Conservation (phyloP, 1,140 invertebrate species). For the Eciton burchellii region DNA sequence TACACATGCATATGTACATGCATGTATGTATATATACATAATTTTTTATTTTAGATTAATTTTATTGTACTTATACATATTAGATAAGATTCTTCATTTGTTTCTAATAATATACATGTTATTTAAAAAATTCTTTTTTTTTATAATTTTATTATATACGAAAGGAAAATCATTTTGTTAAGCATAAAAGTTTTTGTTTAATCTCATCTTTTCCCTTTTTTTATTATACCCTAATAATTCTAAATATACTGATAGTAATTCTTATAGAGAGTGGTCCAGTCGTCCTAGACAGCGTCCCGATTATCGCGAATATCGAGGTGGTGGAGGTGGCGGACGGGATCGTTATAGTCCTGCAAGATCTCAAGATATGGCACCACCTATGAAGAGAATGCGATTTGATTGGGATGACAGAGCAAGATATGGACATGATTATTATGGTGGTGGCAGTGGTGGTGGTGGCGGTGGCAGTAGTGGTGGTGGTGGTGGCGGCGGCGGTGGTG, state of each 20-base stretch:
- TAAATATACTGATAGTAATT: constrained; percentile 69
- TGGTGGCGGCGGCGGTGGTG: constrained; percentile 80
- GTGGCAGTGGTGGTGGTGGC: constrained; percentile 81
- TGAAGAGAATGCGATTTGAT: constrained; percentile 92
- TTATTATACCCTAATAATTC: background rate
- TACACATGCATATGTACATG: too few species aligned
- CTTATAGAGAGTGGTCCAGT: constrained; percentile 87
- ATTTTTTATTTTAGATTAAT: too few species aligned
- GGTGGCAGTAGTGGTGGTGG: constrained; percentile 72
- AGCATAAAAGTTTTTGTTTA: background rate
- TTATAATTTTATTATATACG: background rate
- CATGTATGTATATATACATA: too few species aligned
- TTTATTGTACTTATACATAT: background rate
- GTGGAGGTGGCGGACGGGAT: constrained; percentile 85
- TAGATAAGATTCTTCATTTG: background rate
- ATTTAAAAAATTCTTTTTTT: background rate
- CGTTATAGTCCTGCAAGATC: constrained; percentile 92
- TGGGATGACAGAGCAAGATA: constrained; percentile 88
- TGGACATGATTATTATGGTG: constrained; percentile 83
- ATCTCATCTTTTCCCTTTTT: background rate
- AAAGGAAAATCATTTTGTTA: background rate
- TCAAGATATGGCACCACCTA: constrained; percentile 91
- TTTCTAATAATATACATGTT: background rate
- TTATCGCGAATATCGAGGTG: constrained; percentile 90
- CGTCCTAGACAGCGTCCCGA: constrained; percentile 87